Percentiles rank a stretch among this genome's conserved stretches.
Conservation (phyloP, 2,113 vertebrate species). For the Aspiorhynchus laticeps region DNA sequence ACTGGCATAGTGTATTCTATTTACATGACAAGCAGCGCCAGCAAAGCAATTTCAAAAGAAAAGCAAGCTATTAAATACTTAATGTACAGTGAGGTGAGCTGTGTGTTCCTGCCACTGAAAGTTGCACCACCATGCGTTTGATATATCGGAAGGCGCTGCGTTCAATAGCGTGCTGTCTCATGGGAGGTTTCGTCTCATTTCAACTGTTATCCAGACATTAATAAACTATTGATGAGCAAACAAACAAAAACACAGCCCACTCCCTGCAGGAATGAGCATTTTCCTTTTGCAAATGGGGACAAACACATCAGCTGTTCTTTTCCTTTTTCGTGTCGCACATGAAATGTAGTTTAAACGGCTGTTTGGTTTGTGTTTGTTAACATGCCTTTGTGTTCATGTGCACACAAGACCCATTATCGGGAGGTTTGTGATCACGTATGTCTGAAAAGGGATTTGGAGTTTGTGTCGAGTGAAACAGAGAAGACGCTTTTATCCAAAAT, state of each 20-base stretch:
- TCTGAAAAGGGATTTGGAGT: constrained; percentile 23
- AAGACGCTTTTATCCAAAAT: constrained; percentile 1
- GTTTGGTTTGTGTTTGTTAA: constrained; percentile 42
- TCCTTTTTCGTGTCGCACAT: constrained; percentile 32
- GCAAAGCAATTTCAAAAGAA: constrained; percentile 77
- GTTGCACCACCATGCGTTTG: constrained; percentile 67
- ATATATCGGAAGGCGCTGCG: constrained; percentile 67
- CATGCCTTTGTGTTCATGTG: constrained; percentile 39
- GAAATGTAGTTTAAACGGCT: constrained; percentile 44
- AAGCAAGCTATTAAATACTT: constrained; percentile 76
- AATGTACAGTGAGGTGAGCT: constrained; percentile 75
- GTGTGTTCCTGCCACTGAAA: constrained; percentile 63
- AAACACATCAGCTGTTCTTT: constrained; percentile 41
- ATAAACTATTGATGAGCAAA: constrained; percentile 77
- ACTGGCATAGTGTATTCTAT: constrained; percentile 78
- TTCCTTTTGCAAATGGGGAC: constrained; percentile 59
- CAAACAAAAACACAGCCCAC: constrained; percentile 69
- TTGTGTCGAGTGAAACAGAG: neutral
- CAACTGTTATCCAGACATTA: constrained; percentile 64
- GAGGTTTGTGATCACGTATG: neutral
- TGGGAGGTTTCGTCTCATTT: constrained; percentile 62
- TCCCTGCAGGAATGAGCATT: constrained; percentile 58
- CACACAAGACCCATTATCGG: constrained; percentile 14
- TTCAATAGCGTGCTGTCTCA: constrained; percentile 63
- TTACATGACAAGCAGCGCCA: constrained; percentile 77